Evolutionary conservation across 2,113 vertebrate genomes (phyloP).

Genomic region (Halichoerus grypus): DNA sequence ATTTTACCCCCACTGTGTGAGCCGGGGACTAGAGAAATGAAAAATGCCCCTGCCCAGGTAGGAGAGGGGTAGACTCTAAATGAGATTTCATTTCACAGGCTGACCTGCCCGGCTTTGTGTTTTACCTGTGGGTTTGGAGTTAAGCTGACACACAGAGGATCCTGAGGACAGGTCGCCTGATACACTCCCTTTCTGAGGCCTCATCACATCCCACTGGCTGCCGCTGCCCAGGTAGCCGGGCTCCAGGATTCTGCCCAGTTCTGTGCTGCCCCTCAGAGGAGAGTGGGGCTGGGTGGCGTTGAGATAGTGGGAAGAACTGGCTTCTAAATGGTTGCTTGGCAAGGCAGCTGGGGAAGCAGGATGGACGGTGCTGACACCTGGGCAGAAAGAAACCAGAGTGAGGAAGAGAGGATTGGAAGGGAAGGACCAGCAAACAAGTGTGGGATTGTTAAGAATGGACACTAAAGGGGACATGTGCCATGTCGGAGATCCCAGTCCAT

Average conservation of each 20-base stretch:
- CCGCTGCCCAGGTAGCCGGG: conserved; percentile 80
- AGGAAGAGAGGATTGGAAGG: not conserved
- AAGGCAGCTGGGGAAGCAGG: conserved; percentile 83
- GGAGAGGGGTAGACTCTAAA: not conserved
- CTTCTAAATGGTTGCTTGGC: conserved; percentile 75
- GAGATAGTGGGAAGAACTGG: conserved; percentile 78
- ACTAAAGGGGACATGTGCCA: fast-evolving
- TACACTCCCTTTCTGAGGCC: conserved; percentile 76
- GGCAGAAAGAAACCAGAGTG: not conserved
- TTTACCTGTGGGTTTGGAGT: conserved; percentile 90
- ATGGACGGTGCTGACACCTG: conserved; percentile 83
- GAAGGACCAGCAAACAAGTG: not conserved
- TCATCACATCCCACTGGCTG: conserved; percentile 84
- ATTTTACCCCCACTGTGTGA: not conserved
- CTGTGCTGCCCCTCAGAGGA: conserved; percentile 74
- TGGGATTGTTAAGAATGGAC: not conserved
- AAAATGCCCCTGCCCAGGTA: not conserved
- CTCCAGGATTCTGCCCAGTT: conserved; percentile 70
- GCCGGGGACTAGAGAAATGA: too few species aligned
- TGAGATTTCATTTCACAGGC: not conserved
- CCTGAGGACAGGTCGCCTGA: conserved; percentile 86
- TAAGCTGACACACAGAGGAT: conserved; percentile 87
- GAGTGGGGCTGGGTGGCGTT: conserved; percentile 74
- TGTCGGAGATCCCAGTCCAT: not conserved
- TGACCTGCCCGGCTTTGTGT: fast-evolving